Base-by-base conservation (phyloP, 2,113 vertebrate genomes). In the Miniopterus natalensis region DNA sequence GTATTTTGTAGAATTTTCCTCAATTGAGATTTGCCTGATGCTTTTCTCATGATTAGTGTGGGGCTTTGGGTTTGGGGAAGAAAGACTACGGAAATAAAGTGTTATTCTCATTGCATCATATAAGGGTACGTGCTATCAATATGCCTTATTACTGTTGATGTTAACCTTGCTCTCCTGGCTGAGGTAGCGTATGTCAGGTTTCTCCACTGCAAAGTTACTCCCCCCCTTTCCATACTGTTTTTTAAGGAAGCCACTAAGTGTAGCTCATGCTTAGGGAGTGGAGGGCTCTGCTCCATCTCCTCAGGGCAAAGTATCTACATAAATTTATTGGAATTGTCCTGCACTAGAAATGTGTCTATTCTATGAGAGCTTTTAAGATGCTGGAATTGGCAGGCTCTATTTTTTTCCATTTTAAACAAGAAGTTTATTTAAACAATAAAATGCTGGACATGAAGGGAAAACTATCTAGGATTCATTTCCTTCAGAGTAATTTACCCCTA, bases 291-390 rank as follows among this genome's bases (percentile, higher is more conserved):
- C n/a, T 96, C 23, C 47, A 90, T 53, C 65, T 90, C 51, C 75
- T 95, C 53, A 92, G n/a, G 88, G 65, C 36, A 36, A 75, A 83
- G 40, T 90, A 55, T 31, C 63, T 91, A 27, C n/a, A 86, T 92
- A 88, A 94, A 81, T 66, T 90, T 90, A 71, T 84, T 92, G 53
- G 47, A 81, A 73, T 95, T 96, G 6, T 94, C 51, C 51, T 66
- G 29, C 74, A 74, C 2, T 45, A 95, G 45, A 93, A 90, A 90
- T 77, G n/a, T 92, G 5, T 78, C 63, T 92, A 57, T 93, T 94
- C 57, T 87, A 31, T 90, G 49, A 94, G 14, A 92, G 27, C 45
- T 95, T 97, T 96, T 92, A 96, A 94, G 73, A 73, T 88, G 36
- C 27, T 95, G 31, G 42, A 90, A 79, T 65, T n/a, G 10, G 68